Conservation (phyloP, 2,113 vertebrate species). For the Bothrops jararaca region DNA sequence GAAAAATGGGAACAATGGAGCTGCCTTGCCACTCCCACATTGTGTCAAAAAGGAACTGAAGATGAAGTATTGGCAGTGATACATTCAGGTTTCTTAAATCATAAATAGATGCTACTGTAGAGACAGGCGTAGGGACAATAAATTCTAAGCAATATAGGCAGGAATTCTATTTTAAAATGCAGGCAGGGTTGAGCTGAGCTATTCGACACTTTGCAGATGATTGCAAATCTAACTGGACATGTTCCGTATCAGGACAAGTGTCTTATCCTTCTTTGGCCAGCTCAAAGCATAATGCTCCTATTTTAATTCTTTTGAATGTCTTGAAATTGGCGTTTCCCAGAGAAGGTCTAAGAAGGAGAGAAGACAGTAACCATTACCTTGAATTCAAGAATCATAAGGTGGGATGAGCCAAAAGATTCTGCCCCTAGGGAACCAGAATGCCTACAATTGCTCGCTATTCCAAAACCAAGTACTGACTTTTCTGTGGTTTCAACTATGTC, state of each 20-base stretch:
- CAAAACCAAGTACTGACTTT: neutral
- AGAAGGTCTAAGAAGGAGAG: neutral
- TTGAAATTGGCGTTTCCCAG: neutral
- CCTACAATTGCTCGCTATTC: neutral
- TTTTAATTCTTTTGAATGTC: neutral
- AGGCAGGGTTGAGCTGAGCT: neutral
- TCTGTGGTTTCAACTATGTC: neutral
- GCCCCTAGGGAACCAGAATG: neutral
- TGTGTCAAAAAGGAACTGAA: neutral
- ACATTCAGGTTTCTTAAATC: neutral
- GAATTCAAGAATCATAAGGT: neutral
- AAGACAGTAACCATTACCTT: neutral
- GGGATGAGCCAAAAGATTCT: neutral
- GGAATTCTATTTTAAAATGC: neutral
- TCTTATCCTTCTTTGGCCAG: neutral
- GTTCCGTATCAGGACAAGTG: too few species aligned
- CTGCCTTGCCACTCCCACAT: neutral
- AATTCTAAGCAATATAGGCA: neutral
- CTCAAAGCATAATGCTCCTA: neutral
- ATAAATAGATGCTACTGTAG: neutral
- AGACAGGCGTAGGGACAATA: neutral
- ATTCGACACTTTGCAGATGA: neutral
- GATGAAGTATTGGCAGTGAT: neutral
- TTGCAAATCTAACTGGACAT: neutral
- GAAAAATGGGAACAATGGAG: neutral